Conservation (phyloP, 2,888 invertebrate species). For the Drosophila subsilvestris region DNA sequence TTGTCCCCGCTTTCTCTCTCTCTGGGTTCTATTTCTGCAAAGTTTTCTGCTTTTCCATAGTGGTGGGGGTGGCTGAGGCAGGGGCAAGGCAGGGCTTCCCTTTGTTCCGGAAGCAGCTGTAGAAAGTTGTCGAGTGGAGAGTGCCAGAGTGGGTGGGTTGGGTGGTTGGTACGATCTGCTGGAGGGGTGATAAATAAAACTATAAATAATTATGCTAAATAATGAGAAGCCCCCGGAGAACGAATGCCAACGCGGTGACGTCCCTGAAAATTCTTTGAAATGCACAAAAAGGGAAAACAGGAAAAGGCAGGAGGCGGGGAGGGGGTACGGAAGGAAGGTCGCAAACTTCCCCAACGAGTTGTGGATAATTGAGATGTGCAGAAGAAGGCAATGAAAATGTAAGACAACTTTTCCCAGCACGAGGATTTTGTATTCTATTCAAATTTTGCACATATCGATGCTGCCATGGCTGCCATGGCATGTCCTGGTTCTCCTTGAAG, state of each 20-base stretch:
- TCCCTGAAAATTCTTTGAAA: conserved; percentile 6
- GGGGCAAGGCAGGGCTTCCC: not conserved
- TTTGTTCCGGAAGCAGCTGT: conserved; percentile 28
- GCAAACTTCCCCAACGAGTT: conserved; percentile 15
- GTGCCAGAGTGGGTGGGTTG: not conserved
- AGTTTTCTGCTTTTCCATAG: conserved; percentile 6
- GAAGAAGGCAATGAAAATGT: not conserved
- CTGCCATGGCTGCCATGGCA: no score
- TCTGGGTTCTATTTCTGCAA: conserved; percentile 4
- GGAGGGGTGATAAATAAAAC: conserved; percentile 48
- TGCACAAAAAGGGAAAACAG: conserved; percentile 22
- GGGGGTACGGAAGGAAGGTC: not conserved
- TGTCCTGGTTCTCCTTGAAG: not conserved
- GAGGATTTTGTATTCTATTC: no score
- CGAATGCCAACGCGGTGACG: not conserved
- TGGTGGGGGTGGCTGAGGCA: not conserved
- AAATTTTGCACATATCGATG: no score
- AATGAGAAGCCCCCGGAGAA: conserved; percentile 32
- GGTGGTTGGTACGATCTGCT: not conserved
- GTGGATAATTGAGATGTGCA: not conserved
- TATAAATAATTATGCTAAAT: conserved; percentile 61
- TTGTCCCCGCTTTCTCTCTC: conserved; percentile 5
- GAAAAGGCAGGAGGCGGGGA: not conserved
- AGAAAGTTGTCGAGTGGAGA: conserved; percentile 26
- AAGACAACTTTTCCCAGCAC: no score